Evolutionary conservation across 2,888 invertebrate genomes (phyloP), one percentile per base, ranked within the genome.

Genomic region (Amaurobius ferox): DNA sequence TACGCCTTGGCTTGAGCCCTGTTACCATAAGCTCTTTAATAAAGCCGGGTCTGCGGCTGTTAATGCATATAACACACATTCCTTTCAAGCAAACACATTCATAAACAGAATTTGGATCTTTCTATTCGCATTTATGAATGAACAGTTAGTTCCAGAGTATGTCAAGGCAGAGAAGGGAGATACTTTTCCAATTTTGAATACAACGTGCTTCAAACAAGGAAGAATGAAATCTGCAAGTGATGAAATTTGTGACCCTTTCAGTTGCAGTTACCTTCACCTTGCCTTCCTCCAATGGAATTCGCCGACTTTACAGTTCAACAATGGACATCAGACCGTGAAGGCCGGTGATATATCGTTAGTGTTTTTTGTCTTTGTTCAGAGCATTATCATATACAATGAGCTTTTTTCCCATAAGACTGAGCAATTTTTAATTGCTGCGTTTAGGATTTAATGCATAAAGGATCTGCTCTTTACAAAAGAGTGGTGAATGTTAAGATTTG

Each of bases 321-420:
- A 73, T 67, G 30, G 48, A 80, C 79, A 72, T 16, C 48, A 79
- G 71, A 79, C 79, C 71, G 35, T 79, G 79, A 79, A 79, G 70
- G 70, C 40, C 72, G 40, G 30, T 55, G 32, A 23, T n/a, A n/a
- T n/a, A 72, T 35, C 55, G 19, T 23, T 55, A 23, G 55, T 6
- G 55, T 23, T 11, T 3, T 1, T 16, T 7, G 6, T 16, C 9
- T 35, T 35, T 35, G 35, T 5, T 9, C 35, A 35, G 35, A 7
- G 35, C 35, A 35, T 35, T 35, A 35, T 9, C 9, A 35, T 35
- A 9, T 9, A 35, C 35, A 35, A 35, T 35, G 35, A 35, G 9
- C 9, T 35, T 9, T 35, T 35, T 35, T 9, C 35, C 9, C 9
- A 35, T 11, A 16, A 23, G 5, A 55, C 23, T 55, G 2, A 23